These are phyloP conservation scores for Ethmia dodecea DNA, from an alignment of 2,888 invertebrate species.

Conservation along the genomic window DNA sequence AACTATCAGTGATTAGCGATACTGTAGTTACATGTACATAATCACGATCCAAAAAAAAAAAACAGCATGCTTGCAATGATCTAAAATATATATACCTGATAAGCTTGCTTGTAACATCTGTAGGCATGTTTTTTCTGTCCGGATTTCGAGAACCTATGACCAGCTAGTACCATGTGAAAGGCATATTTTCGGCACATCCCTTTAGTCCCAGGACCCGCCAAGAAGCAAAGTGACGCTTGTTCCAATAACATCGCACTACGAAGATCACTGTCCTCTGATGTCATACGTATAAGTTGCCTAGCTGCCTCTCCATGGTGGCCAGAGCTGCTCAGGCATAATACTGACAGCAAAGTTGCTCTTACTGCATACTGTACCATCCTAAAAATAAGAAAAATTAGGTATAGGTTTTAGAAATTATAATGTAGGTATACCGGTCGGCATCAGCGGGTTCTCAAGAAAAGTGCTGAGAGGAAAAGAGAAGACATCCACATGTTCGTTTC, in stretches of 20 bases:
- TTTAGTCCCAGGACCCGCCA: slow-evolving; percentile 78
- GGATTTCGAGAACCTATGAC: slow-evolving; percentile 95
- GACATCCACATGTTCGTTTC: no score
- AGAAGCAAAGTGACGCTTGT: slow-evolving; percentile 95
- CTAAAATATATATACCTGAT: slow-evolving; percentile 80
- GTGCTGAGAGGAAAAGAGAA: no score
- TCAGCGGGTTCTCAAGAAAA: no score
- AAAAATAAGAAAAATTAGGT: slow-evolving; percentile 14
- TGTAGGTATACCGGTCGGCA: no score
- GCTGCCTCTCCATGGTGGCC: slow-evolving; percentile 95
- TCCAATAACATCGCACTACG: slow-evolving; percentile 95
- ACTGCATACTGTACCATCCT: slow-evolving; percentile 96
- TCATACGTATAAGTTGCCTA: slow-evolving; percentile 95
- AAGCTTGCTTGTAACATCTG: slow-evolving; percentile 94
- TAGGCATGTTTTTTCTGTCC: slow-evolving; percentile 95
- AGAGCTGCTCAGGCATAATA: slow-evolving; percentile 89
- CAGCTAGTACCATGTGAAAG: slow-evolving; percentile 97
- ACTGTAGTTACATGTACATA: no score
- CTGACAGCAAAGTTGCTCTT: slow-evolving; percentile 92
- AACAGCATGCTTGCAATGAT: no score
- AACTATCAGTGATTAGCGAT: no score
- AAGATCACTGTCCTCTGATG: slow-evolving; percentile 97
- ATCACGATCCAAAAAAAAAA: not conserved
- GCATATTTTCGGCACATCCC: slow-evolving; percentile 94
- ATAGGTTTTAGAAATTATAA: no score